phyloP scores from a whole-genome alignment of 2,888 invertebrate species.

The Drosophila maculinotata region DNA sequence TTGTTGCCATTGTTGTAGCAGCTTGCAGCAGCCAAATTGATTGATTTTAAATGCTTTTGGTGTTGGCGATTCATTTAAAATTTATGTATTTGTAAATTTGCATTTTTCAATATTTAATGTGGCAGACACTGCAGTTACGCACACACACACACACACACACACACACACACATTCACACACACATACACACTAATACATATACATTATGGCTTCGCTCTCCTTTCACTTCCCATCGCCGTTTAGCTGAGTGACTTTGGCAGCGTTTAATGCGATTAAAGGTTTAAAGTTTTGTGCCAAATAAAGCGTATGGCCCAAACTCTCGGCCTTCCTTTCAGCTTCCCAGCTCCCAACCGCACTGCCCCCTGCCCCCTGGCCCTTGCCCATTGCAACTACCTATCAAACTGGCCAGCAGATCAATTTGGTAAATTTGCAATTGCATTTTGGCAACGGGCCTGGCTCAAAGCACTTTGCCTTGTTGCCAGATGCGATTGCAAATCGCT shows the following conservation, averaged over 20 bases:
- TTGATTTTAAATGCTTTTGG: conserved; percentile 79
- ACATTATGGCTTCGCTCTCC: not conserved
- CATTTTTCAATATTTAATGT: conserved; percentile 77
- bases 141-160: conserved; percentile 18
- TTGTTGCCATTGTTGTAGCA: conserved; percentile 16
- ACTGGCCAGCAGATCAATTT: conserved; percentile 5
- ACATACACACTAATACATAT: not conserved
- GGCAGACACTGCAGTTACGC: conserved; percentile 46
- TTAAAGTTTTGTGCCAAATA: conserved; percentile 77
- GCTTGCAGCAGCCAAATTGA: conserved; percentile 56
- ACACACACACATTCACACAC: conserved; percentile 11
- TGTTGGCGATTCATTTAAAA: conserved; percentile 76
- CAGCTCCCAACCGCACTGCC: not conserved
- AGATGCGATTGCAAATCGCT: conserved; percentile 54
- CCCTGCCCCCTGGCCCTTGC: no score
- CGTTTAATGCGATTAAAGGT: conserved; percentile 79
- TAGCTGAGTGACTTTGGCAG: conserved; percentile 58
- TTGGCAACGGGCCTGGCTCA: conserved; percentile 13
- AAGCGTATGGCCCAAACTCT: conserved; percentile 55
- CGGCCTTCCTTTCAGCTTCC: conserved; percentile 1
- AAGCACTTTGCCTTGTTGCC: conserved; percentile 13
- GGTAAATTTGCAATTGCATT: conserved; percentile 30
- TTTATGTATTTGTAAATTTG: conserved; percentile 79
- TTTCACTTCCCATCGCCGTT: not conserved
- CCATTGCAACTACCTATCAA: no score